Evolutionary conservation across 2,888 invertebrate species (phyloP), one percentile per base, ranked within the genome.

Genomic region (Macropis europaea): DNA sequence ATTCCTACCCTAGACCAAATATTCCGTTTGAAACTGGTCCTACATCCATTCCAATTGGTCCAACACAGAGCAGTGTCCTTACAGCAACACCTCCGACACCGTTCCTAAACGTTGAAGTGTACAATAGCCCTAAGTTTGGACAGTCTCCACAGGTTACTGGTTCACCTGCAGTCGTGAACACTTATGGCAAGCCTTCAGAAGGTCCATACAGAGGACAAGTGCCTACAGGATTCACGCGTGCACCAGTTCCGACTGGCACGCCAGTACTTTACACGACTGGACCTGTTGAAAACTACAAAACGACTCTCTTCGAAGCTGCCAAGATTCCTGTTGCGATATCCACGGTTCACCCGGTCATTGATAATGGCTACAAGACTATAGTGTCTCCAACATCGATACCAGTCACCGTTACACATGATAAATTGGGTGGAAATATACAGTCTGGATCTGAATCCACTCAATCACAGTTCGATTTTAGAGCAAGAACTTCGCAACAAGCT

Each of bases 181-280:
- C 78, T 15, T 82, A 79, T 60, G 72, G 32, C 19, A 75, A 63
- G 34, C 56, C 77, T 6, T 45, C 73, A 2, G 57, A 48, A 2
- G 57, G 38, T 15, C 34, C 48, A 3, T 69, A 62, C 13, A 50
- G n/a, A 32, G 50, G 19, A 1, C 42, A 47, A 11, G 17, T 53
- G 24, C 47, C 75, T 5, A 42, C 43, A 15, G 77, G 70, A 6
- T 76, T 76, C 32, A 42, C 38, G 0, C 17, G 22, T n/a, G 42
- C 24, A 43, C 53, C 66, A 7, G 17, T 4, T 5, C 11, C 77
- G 3, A 72, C 75, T 1, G 56, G 62, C 0, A 32, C 74, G 2
- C 83, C 88, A 0, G 66, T 82, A n/a, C 73, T 64, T 28, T 87
- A 79, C 28, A 86, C 87, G 1, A 85, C 83, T 22, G 81, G 81